These are phyloP conservation scores for Macrobrachium rosenbergii DNA, from an alignment of 1,140 invertebrate genomes.

Conservation along the genomic window DNA sequence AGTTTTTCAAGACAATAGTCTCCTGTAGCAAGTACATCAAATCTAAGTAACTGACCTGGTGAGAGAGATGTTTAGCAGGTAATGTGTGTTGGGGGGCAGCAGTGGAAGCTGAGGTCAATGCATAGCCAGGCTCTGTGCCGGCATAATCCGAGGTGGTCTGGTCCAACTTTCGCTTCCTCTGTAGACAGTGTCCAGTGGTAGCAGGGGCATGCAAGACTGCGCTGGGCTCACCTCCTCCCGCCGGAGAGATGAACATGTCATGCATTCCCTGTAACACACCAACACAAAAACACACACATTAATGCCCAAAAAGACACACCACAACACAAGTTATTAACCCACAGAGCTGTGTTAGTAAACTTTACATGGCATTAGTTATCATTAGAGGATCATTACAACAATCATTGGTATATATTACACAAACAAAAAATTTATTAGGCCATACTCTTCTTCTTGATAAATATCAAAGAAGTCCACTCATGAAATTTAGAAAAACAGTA, in stretches of 20 bases:
- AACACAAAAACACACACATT: conserved; percentile 56
- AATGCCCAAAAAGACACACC: conserved; percentile 57
- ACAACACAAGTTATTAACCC: conserved; percentile 16
- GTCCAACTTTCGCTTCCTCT: conserved; percentile 76
- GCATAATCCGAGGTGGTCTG: conserved; percentile 51
- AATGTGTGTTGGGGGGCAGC: conserved; percentile 50
- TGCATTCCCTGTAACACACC: conserved; percentile 76
- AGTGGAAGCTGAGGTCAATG: conserved; percentile 44
- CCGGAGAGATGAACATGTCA: conserved; percentile 81
- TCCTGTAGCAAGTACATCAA: neutral
- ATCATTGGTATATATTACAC: neutral
- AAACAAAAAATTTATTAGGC: neutral
- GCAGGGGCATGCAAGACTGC: conserved; percentile 66
- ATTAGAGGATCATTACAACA: neutral
- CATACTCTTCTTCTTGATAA: too few species aligned
- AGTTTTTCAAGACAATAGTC: neutral
- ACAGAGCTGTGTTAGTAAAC: neutral
- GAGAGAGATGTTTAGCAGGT: conserved; percentile 50
- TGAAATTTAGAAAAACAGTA: too few species aligned
- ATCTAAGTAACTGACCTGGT: conserved; percentile 30
- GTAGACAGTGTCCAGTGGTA: conserved; percentile 67
- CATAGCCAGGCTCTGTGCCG: conserved; percentile 38
- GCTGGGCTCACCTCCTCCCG: conserved; percentile 68
- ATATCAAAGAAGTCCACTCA: neutral
- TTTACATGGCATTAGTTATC: neutral